These are phyloP conservation scores for Diploptera punctata DNA, from an alignment of 2,888 invertebrate species.

Conservation along the genomic window DNA sequence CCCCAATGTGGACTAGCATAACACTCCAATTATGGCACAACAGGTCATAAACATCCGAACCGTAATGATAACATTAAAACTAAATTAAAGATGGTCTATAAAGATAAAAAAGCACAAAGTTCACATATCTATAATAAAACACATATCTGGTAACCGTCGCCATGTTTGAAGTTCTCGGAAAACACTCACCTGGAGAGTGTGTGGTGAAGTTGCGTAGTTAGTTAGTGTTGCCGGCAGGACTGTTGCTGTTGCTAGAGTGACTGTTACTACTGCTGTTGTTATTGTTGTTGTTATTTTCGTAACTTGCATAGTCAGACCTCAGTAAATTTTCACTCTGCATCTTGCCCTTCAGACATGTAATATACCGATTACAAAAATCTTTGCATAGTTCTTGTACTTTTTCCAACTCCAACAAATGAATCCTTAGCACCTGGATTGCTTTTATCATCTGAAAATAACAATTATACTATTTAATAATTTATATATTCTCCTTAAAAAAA, in stretches of 20 bases:
- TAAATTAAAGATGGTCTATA: too few species aligned
- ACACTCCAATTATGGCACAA: too few species aligned
- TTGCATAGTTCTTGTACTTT: slow-evolving; percentile 95
- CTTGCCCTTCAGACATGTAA: slow-evolving; percentile 86
- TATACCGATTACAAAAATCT: slow-evolving; percentile 94
- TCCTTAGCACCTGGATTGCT: slow-evolving; percentile 88
- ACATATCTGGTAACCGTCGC: too few species aligned
- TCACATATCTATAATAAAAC: too few species aligned
- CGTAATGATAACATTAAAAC: too few species aligned
- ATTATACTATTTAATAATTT: neutral
- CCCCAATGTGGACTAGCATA: too few species aligned
- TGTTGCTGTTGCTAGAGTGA: slow-evolving; percentile 48
- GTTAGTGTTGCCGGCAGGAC: slow-evolving; percentile 48
- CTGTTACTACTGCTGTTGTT: slow-evolving; percentile 46
- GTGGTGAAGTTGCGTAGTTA: slow-evolving; percentile 46
- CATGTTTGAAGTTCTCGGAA: too few species aligned
- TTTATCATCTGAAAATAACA: slow-evolving; percentile 72
- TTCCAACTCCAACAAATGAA: slow-evolving; percentile 90
- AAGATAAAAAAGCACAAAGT: too few species aligned
- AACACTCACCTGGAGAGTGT: slow-evolving; percentile 45
- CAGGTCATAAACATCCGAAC: too few species aligned
- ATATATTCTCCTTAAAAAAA: too few species aligned
- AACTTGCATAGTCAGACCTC: slow-evolving; percentile 72
- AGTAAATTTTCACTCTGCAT: slow-evolving; percentile 89
- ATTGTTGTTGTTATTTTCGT: slow-evolving; percentile 48